Evolutionary conservation across 2,888 invertebrate genomes (phyloP).

Genomic region (Amphimallon solstitiale): DNA sequence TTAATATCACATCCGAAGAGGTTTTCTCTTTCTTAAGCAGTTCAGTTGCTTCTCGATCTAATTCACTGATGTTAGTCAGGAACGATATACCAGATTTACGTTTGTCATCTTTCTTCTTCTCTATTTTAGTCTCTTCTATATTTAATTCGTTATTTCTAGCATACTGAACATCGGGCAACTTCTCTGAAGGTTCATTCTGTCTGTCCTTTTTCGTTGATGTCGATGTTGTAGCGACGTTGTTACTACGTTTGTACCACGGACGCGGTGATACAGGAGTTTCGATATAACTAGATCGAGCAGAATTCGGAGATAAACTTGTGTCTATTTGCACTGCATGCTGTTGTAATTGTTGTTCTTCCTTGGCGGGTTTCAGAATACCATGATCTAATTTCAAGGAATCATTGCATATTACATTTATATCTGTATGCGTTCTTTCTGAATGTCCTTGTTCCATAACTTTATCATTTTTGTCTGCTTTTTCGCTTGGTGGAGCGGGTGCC

Average conservation of each 20-base stretch:
- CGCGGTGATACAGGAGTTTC: constrained; percentile 66
- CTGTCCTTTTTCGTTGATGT: constrained; percentile 49
- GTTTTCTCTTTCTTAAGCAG: constrained; percentile 70
- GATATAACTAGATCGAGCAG: constrained; percentile 52
- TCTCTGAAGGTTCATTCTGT: constrained; percentile 43
- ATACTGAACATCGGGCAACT: constrained; percentile 59
- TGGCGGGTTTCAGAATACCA: constrained; percentile 63
- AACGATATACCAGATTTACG: constrained; percentile 70
- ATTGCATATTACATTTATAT: constrained; percentile 57
- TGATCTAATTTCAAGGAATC: constrained; percentile 65
- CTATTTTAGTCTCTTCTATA: constrained; percentile 50
- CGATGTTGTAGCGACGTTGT: constrained; percentile 43
- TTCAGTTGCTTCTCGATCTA: constrained; percentile 81
- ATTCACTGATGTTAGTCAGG: constrained; percentile 80
- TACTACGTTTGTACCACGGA: constrained; percentile 74
- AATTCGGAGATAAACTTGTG: constrained; percentile 46
- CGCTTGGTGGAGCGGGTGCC: constrained; percentile 64
- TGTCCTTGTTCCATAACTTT: constrained; percentile 35
- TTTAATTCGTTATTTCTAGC: constrained; percentile 61
- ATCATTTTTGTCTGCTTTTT: constrained; percentile 41
- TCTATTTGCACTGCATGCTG: constrained; percentile 42
- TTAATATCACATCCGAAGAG: constrained; percentile 40
- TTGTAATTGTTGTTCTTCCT: constrained; percentile 52
- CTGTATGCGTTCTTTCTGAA: constrained; percentile 43
- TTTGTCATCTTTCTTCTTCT: constrained; percentile 62